These are phyloP conservation scores for Coelinius sp. DNA, from an alignment of 2,888 invertebrate species.

Conservation along the genomic window DNA sequence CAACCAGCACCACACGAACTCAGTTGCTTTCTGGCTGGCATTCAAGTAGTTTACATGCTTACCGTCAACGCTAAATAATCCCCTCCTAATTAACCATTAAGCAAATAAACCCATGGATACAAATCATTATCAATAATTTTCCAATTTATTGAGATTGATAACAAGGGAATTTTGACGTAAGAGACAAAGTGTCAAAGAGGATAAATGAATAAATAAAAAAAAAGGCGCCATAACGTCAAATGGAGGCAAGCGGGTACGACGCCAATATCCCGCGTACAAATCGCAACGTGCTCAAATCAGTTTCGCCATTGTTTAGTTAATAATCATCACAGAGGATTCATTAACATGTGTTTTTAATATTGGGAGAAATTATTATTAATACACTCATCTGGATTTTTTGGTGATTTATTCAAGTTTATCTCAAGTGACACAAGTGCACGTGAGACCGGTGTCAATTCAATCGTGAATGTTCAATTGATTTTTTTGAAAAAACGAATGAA, in stretches of 20 bases:
- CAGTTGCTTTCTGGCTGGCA: constrained; percentile 49
- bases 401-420: too few species aligned
- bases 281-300: constrained; percentile 6
- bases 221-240: constrained; percentile 40
- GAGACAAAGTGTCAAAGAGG: background rate
- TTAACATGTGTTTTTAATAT: background rate
- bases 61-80: background rate
- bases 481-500: too few species aligned
- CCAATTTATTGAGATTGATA: background rate
- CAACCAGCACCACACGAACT: too few species aligned
- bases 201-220: constrained; percentile 5
- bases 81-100: background rate
- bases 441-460: background rate
- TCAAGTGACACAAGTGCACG: constrained; percentile 31
- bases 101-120: too few species aligned
- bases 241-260: constrained; percentile 41
- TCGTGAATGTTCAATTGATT: too few species aligned
- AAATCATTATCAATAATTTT: background rate
- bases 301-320: background rate
- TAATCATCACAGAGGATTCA: background rate
- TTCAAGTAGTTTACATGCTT: constrained; percentile 33
- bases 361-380: background rate
- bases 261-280: constrained; percentile 33
- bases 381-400: background rate
- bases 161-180: background rate